phyloP scores from a whole-genome alignment of 2,888 invertebrate genomes.

The Temnothorax rugatulus region DNA sequence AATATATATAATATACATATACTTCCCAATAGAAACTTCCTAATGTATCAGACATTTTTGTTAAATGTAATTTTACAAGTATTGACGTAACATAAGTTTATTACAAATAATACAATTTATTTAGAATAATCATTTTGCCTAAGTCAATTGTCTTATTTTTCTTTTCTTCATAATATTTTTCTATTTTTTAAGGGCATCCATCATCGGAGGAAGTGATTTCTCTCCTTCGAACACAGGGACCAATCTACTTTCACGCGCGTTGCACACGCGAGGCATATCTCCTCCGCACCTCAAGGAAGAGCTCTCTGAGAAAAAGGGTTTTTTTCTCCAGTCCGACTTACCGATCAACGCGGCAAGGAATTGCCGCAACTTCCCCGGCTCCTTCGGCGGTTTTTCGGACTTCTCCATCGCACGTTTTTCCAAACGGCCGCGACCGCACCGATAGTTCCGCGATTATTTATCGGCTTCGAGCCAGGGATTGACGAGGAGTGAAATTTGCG shows the following conservation, averaged over 20 bases:
- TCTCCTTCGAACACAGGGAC: background rate
- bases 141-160: background rate
- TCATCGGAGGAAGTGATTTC: background rate
- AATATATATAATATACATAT: no score
- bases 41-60: background rate
- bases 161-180: background rate
- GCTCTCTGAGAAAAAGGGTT: background rate
- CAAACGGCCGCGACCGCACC: background rate
- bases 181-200: background rate
- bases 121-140: background rate
- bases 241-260: background rate
- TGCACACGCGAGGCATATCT: background rate
- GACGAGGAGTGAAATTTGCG: background rate
- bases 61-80: background rate
- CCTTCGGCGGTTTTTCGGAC: background rate
- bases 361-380: conserved; percentile 78
- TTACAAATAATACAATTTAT: background rate
- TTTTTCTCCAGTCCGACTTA: conserved; percentile 67
- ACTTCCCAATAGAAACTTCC: background rate
- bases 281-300: background rate
- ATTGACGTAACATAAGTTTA: no score
- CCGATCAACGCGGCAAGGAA: conserved; percentile 75
- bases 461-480: background rate
- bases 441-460: background rate
- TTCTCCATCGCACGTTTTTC: conserved; percentile 49